Percentiles rank a stretch among this genome's conserved stretches.
Evolutionary conservation across 2,888 invertebrate species (phyloP).

Genomic region (Drosophila lacicola): DNA sequence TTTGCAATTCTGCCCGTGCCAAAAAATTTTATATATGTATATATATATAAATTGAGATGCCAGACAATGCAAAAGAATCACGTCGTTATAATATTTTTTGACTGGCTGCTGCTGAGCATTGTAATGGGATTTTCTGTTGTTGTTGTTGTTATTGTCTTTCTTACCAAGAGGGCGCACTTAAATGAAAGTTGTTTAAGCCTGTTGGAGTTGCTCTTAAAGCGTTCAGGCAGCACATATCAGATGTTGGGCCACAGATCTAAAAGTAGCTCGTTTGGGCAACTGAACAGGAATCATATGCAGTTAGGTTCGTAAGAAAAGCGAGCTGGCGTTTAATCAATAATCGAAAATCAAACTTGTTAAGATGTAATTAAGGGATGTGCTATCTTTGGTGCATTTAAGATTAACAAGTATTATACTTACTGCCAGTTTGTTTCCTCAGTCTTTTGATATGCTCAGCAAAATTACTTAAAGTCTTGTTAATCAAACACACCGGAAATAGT

Average conservation of each 20-base stretch:
- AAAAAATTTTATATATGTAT: slow-evolving; percentile 3
- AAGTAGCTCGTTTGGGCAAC: slow-evolving; percentile 1
- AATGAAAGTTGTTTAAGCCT: slow-evolving; percentile 70
- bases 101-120: slow-evolving; percentile 39
- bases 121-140: slow-evolving; percentile 36
- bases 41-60: slow-evolving; percentile 32
- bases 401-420: neutral
- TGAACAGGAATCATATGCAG: slow-evolving; percentile 4
- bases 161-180: slow-evolving; percentile 57
- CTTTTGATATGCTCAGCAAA: slow-evolving; percentile 10
- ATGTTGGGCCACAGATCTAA: neutral
- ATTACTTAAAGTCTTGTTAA: no score
- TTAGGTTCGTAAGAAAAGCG: neutral
- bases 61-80: slow-evolving; percentile 70
- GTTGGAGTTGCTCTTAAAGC: slow-evolving; percentile 20
- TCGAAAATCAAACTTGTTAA: neutral
- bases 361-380: neutral
- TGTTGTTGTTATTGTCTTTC: slow-evolving; percentile 40
- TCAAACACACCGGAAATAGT: no score
- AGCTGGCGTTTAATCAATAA: neutral
- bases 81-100: slow-evolving; percentile 62
- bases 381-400: neutral
- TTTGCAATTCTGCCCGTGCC: slow-evolving; percentile 42
- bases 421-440: slow-evolving; percentile 31
- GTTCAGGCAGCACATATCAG: slow-evolving; percentile 11